Evolutionary conservation across 1,140 invertebrate genomes (phyloP), one percentile per base, ranked within the genome.

Genomic region (Ephestia elutella): DNA sequence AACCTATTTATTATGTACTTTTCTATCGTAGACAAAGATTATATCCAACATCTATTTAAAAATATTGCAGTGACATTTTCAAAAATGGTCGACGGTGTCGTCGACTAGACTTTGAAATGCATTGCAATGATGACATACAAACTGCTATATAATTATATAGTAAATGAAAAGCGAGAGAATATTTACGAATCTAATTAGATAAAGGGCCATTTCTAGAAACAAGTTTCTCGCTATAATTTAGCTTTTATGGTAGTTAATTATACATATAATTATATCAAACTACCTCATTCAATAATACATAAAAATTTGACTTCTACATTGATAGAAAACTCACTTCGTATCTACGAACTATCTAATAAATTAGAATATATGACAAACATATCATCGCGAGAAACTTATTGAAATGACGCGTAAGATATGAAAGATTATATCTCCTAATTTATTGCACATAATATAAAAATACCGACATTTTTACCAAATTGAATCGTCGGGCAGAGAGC

Each of bases 1-100:
- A 85, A 79, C 80, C 85, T 85, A 86, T 78, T 80, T 77, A 75
- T 74, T 82, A 83, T 85, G 80, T 85, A 82, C 78, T 83, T 77
- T 68, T 73, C 75, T 81, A 85, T 75, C 68, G 75, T 81, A 87
- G 80, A 84, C 75, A 85, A 79, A 77, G 81, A 83, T 86, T 82
- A 84, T 75, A 82, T 82, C 79, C 79, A 73, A 84, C 80, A 82
- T 83, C 79, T 86, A 84, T 75, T 74, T 68, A 71, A 73, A 72
- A 63, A 56, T 70, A 68, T 55, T 59, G 60, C 69, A 70, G 64
- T 60, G 56, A 53, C n/a, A 63, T 66, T 65, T 67, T 61, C 13
- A 60, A 54, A 44, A 54, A 59, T 54, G 51, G 30, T 56, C 56
- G 53, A 48, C 64, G 49, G 54, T 48, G 54, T 54, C 10, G 56